Evolutionary conservation across 2,113 vertebrate genomes (phyloP).

Genomic region (Charadrius vociferus): DNA sequence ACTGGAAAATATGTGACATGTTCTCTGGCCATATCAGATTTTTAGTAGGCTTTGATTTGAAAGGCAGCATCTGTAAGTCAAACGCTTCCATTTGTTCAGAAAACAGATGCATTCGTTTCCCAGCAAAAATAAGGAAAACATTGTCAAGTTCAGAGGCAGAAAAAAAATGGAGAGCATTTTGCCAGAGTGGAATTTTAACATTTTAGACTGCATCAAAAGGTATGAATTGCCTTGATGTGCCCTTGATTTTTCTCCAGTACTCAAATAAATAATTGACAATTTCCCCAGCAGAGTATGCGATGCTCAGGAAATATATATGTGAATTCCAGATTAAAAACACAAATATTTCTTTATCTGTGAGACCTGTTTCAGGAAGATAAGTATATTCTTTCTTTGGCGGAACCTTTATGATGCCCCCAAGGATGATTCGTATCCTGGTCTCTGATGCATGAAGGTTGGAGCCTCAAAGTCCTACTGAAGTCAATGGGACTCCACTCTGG

Average conservation of each 20-base stretch:
- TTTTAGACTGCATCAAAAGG: slow-evolving; percentile 10
- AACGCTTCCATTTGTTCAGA: slow-evolving; percentile 29
- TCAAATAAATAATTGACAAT: slow-evolving; percentile 23
- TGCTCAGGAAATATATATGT: neutral
- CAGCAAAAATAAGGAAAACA: slow-evolving; percentile 23
- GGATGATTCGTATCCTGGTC: neutral
- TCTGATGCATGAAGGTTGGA: neutral
- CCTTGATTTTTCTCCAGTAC: slow-evolving; percentile 27
- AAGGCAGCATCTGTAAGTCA: slow-evolving; percentile 28
- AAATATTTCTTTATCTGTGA: slow-evolving; percentile 17
- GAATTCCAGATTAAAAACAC: slow-evolving; percentile 13
- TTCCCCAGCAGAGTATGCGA: neutral
- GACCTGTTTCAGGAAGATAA: neutral
- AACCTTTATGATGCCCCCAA: neutral
- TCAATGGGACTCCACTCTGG: neutral
- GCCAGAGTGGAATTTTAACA: neutral
- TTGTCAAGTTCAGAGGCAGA: neutral
- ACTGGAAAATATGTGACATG: neutral
- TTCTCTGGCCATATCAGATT: neutral
- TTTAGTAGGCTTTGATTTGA: slow-evolving; percentile 27
- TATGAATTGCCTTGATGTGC: neutral
- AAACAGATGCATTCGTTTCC: neutral
- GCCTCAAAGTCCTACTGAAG: slow-evolving; percentile 7
- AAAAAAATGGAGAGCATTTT: neutral
- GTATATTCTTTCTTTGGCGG: neutral